A percentile compares a stretch with the other conserved stretches of the same genome.
Conservation (phyloP, 2,797 vertebrate genomes). For the Chlorospingus semifuscus region DNA sequence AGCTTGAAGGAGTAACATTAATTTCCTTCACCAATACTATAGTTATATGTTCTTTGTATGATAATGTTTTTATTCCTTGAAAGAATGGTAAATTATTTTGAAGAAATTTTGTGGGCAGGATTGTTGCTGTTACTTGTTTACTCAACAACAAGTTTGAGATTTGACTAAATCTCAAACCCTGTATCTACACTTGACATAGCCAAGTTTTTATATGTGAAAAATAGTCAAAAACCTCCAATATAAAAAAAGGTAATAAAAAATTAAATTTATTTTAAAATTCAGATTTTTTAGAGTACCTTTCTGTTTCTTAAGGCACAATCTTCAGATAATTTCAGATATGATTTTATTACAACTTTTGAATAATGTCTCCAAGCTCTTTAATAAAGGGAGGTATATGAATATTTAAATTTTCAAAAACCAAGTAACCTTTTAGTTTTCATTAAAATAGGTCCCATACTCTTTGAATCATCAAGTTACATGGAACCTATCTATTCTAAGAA, state of each 20-base stretch:
- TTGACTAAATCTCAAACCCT: background rate
- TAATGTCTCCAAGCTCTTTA: background rate
- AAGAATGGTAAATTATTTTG: accelerated
- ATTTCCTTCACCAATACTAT: background rate
- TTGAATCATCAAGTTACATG: background rate
- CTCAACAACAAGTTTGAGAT: no score
- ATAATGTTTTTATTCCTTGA: background rate
- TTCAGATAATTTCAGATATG: background rate
- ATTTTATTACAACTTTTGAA: background rate
- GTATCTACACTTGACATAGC: background rate
- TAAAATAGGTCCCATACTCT: background rate
- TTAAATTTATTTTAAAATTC: background rate
- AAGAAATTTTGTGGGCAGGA: background rate
- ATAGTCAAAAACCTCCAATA: background rate
- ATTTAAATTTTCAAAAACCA: background rate
- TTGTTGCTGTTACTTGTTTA: background rate
- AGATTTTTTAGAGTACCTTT: background rate
- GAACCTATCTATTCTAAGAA: background rate
- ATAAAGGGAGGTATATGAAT: background rate
- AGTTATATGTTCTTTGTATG: background rate
- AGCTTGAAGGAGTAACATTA: accelerated
- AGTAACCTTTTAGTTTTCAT: background rate
- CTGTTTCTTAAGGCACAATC: background rate
- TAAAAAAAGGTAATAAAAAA: background rate
- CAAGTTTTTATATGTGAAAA: background rate